Evolutionary conservation across 2,888 invertebrate species (phyloP), one percentile per base, ranked within the genome.

Genomic region (Tipula confusa): DNA sequence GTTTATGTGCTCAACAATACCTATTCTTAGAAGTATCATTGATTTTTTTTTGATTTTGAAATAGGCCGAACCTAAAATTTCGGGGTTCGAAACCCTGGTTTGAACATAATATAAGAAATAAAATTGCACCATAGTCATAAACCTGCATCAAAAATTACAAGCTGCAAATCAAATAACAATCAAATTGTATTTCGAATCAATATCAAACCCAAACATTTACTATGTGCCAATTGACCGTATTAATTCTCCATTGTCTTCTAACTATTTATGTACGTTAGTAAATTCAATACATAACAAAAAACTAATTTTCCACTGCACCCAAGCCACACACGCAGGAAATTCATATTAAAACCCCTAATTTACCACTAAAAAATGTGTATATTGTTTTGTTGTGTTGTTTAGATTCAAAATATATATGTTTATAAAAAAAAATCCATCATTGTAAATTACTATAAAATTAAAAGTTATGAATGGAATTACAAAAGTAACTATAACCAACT

Each of bases 261-360:
- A 48, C 24, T 64, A 24, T 64, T 24, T 64, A 64, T 43, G 2
- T 43, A n/a, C 15, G 15, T 43, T 11, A 38, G 18, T 7, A 48
- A 1, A n/a, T n/a, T n/a, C n/a, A n/a, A n/a, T n/a, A 48, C 4
- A 64, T 24, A 18, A 24, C 24, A 64, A 64, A 24, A 64, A 43
- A 64, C 64, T 64, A 64, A 64, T 64, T 64, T 64, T 64, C 64
- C 64, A 64, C 64, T 64, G 64, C 64, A 64, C 64, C 64, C 64
- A 64, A 64, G 7, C 24, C 64, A 24, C 24, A 64, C 64, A 24
- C 64, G 24, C 64, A 64, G 64, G 64, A 64, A 64, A 64, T 64
- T 24, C 24, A 64, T 24, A 24, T 64, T 64, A 64, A 64, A 24
- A 18, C 64, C 64, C 24, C 24, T 24, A 24, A 64, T 64, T 9